Evolutionary conservation across 2,888 invertebrate species (phyloP).

Genomic region (Stenolophus ochropezus): DNA sequence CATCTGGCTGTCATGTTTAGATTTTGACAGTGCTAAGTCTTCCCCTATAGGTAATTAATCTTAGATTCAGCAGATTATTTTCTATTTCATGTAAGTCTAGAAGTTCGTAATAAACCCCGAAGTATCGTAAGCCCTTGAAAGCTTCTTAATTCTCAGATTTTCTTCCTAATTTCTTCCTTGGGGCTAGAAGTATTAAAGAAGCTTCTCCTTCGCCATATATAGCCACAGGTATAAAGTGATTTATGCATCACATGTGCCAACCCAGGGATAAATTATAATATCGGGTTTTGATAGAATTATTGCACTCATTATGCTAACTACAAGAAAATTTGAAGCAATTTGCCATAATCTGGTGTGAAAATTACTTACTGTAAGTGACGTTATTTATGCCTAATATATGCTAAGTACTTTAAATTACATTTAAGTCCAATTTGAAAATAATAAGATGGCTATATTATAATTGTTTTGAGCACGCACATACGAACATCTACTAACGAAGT

Average conservation of each 20-base stretch:
- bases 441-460: too few relatives aligned
- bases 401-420: not conserved
- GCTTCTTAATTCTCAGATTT: constrained; percentile 13
- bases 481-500: too few relatives aligned
- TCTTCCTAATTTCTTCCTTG: not conserved
- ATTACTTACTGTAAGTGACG: constrained; percentile 9
- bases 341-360: not conserved
- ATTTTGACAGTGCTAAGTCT: not conserved
- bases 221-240: constrained; percentile 35
- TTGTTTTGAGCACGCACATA: too few relatives aligned
- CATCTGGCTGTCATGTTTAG: not conserved
- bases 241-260: constrained; percentile 17
- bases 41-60: constrained; percentile 10
- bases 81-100: constrained; percentile 10
- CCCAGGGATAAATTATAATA: constrained; percentile 24
- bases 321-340: not conserved
- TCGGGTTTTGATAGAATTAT: constrained; percentile 24
- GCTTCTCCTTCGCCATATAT: not conserved
- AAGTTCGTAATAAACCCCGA: constrained; percentile 8
- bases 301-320: not conserved
- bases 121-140: constrained; percentile 22
- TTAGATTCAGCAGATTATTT: constrained; percentile 14
- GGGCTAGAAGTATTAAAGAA: too few relatives aligned
- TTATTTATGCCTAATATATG: constrained; percentile 7
- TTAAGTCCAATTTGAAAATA: too few relatives aligned